Percentiles rank a stretch among this genome's conserved stretches.
These are phyloP conservation scores for Aphaenogaster rudis DNA, from an alignment of 1,140 invertebrate species.

Conservation along the genomic window DNA sequence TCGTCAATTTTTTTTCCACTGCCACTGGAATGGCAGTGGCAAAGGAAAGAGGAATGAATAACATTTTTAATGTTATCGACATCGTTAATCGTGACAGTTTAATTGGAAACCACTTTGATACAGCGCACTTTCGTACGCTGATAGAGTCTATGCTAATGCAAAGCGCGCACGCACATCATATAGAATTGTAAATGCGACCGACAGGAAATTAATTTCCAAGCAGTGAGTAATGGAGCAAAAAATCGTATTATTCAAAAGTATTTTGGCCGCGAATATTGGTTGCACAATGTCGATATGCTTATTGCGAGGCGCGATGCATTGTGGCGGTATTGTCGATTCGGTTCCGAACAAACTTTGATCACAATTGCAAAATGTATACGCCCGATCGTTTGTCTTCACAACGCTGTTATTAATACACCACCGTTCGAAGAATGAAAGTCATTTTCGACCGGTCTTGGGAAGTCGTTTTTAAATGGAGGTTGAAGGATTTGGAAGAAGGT, in stretches of 20 bases:
- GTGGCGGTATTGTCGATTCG: not conserved
- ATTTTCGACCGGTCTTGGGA: not conserved
- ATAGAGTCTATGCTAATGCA: slow-evolving; percentile 20
- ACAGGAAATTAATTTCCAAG: slow-evolving; percentile 51
- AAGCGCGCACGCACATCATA: slow-evolving; percentile 1
- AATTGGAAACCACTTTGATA: slow-evolving; percentile 32
- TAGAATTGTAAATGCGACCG: slow-evolving; percentile 55
- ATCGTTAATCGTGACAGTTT: slow-evolving; percentile 22
- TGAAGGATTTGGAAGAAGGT: not conserved
- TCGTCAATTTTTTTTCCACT: not conserved
- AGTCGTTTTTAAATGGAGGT: not conserved
- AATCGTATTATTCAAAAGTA: slow-evolving; percentile 28
- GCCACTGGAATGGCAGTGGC: not conserved
- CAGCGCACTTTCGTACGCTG: not conserved
- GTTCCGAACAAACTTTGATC: not conserved
- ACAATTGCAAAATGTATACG: slow-evolving; percentile 4
- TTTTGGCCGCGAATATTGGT: slow-evolving; percentile 9
- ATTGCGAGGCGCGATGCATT: not conserved
- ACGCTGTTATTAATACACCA: not conserved
- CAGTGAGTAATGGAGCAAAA: slow-evolving; percentile 30
- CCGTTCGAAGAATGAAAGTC: not conserved
- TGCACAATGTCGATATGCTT: not conserved
- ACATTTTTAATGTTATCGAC: slow-evolving; percentile 1
- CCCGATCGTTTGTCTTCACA: not conserved
- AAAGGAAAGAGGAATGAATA: not conserved